Evolutionary conservation across 2,888 invertebrate species (phyloP).

Genomic region (Taphrorychus bicolor): DNA sequence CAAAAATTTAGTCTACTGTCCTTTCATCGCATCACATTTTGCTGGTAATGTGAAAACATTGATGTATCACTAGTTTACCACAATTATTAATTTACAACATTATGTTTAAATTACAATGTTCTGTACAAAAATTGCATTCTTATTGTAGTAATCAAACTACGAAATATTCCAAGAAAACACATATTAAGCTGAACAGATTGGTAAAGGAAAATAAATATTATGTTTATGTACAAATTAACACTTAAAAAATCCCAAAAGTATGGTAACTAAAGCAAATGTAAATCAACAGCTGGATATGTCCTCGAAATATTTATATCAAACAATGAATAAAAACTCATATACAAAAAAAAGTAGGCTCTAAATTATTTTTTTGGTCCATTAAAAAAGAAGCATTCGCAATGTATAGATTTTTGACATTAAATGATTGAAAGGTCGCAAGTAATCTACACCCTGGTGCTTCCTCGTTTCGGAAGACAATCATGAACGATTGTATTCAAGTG

Average conservation of each 20-base stretch:
- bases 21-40: neutral
- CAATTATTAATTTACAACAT: neutral
- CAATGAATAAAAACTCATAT: neutral
- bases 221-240: neutral
- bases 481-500: slow-evolving; percentile 58
- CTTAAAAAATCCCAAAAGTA: neutral
- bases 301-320: neutral
- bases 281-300: neutral
- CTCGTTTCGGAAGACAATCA: slow-evolving; percentile 61
- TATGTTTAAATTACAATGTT: slow-evolving; percentile 2
- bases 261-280: neutral
- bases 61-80: neutral
- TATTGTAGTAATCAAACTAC: neutral
- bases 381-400: slow-evolving; percentile 44
- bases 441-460: slow-evolving; percentile 61
- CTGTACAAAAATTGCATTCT: slow-evolving; percentile 1
- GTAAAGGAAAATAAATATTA: neutral
- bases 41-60: neutral
- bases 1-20: slow-evolving; percentile 2
- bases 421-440: slow-evolving; percentile 61
- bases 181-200: neutral
- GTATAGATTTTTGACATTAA: slow-evolving; percentile 58
- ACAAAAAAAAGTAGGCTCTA: neutral
- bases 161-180: neutral
- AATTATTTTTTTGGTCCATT: slow-evolving; percentile 18